Evolutionary conservation across 2,797 vertebrate species (phyloP), one percentile per base, ranked within the genome.

Genomic region (Hapalemur alaotrensis): DNA sequence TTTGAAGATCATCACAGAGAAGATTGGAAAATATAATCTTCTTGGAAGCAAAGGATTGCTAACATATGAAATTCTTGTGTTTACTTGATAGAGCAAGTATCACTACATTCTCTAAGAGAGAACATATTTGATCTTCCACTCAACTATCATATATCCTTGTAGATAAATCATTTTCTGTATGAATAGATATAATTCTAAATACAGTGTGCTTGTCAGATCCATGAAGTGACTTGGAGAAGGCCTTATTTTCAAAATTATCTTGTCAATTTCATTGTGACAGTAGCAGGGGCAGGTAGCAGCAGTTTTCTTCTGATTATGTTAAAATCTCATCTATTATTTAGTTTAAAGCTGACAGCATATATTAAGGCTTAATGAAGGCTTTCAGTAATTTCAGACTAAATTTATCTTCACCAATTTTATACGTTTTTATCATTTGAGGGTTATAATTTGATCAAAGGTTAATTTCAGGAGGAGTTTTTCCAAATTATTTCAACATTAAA

Each of bases 271-370:
- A 97, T 97, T 98, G 93, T 98, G 98, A 98, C 98, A 98, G 97
- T 97, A 98, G 94, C 97, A 98, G 95, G 98, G 98, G 98, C 98
- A 99, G 98, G 98, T 98, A 98, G 98, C 98, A 98, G 98, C 98
- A 98, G 98, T 98, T 98, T 98, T 98, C 97, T 98, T 98, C 98
- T 99, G 99, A 99, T 99, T 98, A 98, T 99, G 98, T 98, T 99
- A 99, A 99, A 99, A 98, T 98, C 98, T 98, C 98, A 98, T 99
- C 99, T 99, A 99, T 99, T 99, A 99, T 99, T 99, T 99, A 98
- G 98, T 98, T 98, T 98, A 98, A 98, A 98, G 97, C 98, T 99
- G 99, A 99, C 99, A 99, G 99, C 98, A 98, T 98, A 98, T 98
- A 99, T 99, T 99, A 99, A 98, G 98, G 95, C 98, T 98, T 99